Conservation (phyloP, 1,140 invertebrate genomes). For the Homalodisca vitripennis region DNA sequence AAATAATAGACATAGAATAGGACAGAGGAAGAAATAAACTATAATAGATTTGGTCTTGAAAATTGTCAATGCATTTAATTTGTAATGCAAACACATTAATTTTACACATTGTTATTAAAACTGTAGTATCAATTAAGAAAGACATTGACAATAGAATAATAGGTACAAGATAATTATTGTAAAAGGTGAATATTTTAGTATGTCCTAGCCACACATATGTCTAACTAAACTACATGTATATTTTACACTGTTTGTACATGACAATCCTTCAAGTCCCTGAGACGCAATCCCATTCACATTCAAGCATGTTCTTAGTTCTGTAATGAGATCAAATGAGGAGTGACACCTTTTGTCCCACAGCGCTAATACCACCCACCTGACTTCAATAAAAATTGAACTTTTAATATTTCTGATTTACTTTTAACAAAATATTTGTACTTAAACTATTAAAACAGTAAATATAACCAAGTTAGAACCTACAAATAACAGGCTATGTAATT, state of each 20-base stretch:
- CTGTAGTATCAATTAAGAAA: conserved; percentile 26
- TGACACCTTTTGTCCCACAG: neutral
- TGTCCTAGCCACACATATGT: conserved; percentile 9
- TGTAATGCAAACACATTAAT: conserved; percentile 12
- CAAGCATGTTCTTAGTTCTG: neutral
- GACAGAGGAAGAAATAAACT: conserved; percentile 24
- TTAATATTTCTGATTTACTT: neutral
- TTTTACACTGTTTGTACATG: conserved; percentile 20
- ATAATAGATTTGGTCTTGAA: conserved; percentile 28
- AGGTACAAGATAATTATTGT: conserved; percentile 24
- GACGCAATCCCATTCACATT: conserved; percentile 6
- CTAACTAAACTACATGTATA: conserved; percentile 13
- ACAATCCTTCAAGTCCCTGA: conserved; percentile 24
- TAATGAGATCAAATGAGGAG: conserved; percentile 22
- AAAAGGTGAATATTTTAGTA: conserved; percentile 24
- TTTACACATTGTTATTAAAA: conserved; percentile 25
- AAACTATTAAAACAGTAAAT: conserved; percentile 14
- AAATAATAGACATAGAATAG: too few relatives aligned
- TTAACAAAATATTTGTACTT: neutral
- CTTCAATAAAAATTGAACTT: neutral
- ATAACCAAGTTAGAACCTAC: neutral
- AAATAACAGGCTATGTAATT: conserved; percentile 8
- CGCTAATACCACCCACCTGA: too few relatives aligned
- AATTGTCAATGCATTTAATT: conserved; percentile 29
- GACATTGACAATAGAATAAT: conserved; percentile 17